Conservation (phyloP, 2,113 vertebrate genomes). For the Atractosteus spatula region DNA sequence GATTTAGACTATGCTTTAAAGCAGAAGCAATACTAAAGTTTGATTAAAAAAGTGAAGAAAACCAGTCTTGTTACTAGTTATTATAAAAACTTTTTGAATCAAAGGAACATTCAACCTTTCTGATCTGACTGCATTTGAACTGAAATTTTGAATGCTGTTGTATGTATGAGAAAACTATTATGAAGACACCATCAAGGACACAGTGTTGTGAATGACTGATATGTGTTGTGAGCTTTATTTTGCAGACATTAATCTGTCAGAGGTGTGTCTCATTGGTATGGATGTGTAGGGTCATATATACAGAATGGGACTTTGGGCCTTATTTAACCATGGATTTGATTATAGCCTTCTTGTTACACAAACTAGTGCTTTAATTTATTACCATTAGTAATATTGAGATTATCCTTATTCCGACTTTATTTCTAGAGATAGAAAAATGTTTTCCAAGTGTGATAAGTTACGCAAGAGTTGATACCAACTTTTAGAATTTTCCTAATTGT, state of each 20-base stretch:
- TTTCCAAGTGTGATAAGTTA: conserved; percentile 2
- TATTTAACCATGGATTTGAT: conserved; percentile 17
- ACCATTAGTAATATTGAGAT: conserved; percentile 14
- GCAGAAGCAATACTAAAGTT: too few relatives aligned
- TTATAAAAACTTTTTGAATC: too few relatives aligned
- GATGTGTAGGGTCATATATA: not conserved
- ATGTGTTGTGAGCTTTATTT: not conserved
- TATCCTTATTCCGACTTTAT: conserved; percentile 7
- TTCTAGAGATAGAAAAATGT: conserved; percentile 8
- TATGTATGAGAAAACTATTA: not conserved
- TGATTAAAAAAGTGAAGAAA: too few relatives aligned
- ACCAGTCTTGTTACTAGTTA: too few relatives aligned
- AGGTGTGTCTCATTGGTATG: not conserved
- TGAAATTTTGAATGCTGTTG: not conserved
- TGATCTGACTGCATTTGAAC: too few relatives aligned
- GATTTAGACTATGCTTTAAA: too few relatives aligned
- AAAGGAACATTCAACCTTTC: too few relatives aligned
- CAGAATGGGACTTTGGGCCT: conserved; percentile 13
- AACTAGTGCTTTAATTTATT: conserved; percentile 24
- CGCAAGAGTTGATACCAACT: conserved; percentile 2
- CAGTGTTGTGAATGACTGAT: not conserved
- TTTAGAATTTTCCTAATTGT: conserved; percentile 11
- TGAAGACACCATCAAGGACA: not conserved
- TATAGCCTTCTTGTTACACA: not conserved
- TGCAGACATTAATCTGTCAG: not conserved